phyloP scores from a whole-genome alignment of 2,888 invertebrate genomes.

The Marasmarcha lunaedactyla region DNA sequence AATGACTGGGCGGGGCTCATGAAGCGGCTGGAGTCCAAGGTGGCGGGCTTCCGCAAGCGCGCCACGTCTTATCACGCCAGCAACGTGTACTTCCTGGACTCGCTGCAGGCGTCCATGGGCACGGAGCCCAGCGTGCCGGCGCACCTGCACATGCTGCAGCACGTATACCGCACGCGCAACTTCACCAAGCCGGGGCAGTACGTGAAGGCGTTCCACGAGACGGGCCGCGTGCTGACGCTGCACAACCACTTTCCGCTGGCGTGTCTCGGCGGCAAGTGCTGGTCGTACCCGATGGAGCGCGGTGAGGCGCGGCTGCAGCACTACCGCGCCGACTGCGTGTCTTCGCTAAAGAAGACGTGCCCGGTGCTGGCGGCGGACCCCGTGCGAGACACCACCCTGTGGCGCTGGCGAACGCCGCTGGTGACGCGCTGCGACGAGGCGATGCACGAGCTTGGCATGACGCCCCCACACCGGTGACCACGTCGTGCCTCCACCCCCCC shows the following conservation, averaged over 20 bases:
- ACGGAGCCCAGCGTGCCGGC: slow-evolving; percentile 83
- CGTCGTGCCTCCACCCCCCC: slow-evolving; percentile 1
- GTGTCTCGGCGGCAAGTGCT: slow-evolving; percentile 86
- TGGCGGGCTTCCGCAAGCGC: slow-evolving; percentile 62
- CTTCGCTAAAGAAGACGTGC: slow-evolving; percentile 86
- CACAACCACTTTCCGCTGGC: slow-evolving; percentile 95
- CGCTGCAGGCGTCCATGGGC: slow-evolving; percentile 83
- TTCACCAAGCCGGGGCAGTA: slow-evolving; percentile 94
- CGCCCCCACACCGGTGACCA: slow-evolving; percentile 45
- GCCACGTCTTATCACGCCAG: slow-evolving; percentile 86
- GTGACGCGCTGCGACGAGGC: slow-evolving; percentile 77
- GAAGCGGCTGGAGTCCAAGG: slow-evolving; percentile 74
- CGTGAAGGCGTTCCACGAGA: slow-evolving; percentile 94
- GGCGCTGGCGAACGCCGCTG: slow-evolving; percentile 86
- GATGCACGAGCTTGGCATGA: slow-evolving; percentile 79
- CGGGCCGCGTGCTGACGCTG: slow-evolving; percentile 86
- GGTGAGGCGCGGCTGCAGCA: slow-evolving; percentile 91
- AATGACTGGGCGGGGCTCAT: slow-evolving; percentile 83
- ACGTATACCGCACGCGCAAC: slow-evolving; percentile 89
- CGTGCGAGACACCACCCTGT: slow-evolving; percentile 86
- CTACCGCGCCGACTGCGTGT: slow-evolving; percentile 93
- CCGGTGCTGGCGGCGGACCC: slow-evolving; percentile 85
- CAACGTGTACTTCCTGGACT: slow-evolving; percentile 93
- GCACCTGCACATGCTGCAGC: slow-evolving; percentile 95
- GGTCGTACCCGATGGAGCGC: slow-evolving; percentile 86